Base-by-base conservation (phyloP, 2,888 invertebrate genomes). In the Torymus auratus region DNA sequence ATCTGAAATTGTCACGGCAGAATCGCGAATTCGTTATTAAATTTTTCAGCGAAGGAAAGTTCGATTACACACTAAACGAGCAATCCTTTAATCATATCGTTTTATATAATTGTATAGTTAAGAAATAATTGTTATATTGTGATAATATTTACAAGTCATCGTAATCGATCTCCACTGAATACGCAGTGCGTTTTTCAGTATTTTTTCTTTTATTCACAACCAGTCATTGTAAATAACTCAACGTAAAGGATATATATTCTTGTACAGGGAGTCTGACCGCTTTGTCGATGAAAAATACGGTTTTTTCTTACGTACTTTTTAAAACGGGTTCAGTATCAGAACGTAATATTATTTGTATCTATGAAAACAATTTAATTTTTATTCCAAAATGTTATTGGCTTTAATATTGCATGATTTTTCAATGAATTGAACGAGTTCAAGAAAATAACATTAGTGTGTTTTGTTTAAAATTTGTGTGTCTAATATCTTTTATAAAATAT, bases 101-200 rank as follows among this genome's bases (percentile, higher is more conserved):
- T 74, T 74, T 78, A 65, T 76, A 77, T 70, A 65, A 75, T 62
- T 74, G 65, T 55, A 71, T 73, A 78, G 20, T 56, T 78, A 67
- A 68, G 62, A 60, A 71, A 72, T 71, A 41, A 81, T 82, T 68
- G 71, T 74, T 82, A 69, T 11, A 72, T 82, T 78, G 71, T 82
- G 75, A 78, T 78, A 82, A 78, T 71, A 62, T 75, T 75, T 68
- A 72, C 28, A 71, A 67, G 23, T 56, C 70, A 65, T 65, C 15
- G 69, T 67, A 75, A 71, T n/a, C 28, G 75, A 78, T 78, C 60
- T 81, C 52, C 56, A 52, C 41, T 11, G 52, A 23, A 61, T 75
- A 61, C 78, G 74, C 67, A 3, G 78, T 67, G 81, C 78, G 74
- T 81, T 78, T 20, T 73, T 56, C 67, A 28, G 17, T 28, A 67